phyloP scores from a whole-genome alignment of 1,140 invertebrate genomes.

The Oreohelix idahoensis region DNA sequence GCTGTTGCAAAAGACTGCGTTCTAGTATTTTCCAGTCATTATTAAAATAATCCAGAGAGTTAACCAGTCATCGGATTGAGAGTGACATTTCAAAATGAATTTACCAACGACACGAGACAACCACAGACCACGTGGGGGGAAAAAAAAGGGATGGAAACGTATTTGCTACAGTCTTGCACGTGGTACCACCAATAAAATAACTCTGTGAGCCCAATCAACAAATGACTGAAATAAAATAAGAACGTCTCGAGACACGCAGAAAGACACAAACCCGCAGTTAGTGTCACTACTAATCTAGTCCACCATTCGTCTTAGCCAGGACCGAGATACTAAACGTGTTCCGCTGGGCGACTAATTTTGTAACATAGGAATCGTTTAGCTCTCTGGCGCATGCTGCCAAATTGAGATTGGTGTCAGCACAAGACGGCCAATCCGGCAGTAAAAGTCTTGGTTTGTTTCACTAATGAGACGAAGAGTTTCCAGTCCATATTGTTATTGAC shows the following conservation, averaged over 20 bases:
- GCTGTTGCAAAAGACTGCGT: too few relatives aligned
- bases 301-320: neutral
- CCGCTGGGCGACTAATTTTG: slow-evolving; percentile 5
- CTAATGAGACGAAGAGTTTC: neutral
- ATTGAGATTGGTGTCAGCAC: slow-evolving; percentile 16
- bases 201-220: neutral
- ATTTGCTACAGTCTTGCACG: too few relatives aligned
- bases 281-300: neutral
- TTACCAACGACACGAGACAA: neutral
- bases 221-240: neutral
- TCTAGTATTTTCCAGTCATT: too few relatives aligned
- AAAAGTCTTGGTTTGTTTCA: neutral
- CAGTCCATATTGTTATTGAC: neutral
- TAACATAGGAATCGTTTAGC: slow-evolving; percentile 8
- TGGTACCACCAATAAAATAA: neutral
- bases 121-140: too few relatives aligned
- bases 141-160: too few relatives aligned
- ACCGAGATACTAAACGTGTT: neutral
- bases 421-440: slow-evolving; percentile 3
- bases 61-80: too few relatives aligned
- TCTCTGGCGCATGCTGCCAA: slow-evolving; percentile 16
- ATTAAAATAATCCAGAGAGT: too few relatives aligned
- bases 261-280: neutral
- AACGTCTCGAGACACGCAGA: neutral
- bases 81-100: neutral